phyloP scores from a whole-genome alignment of 2,888 invertebrate genomes.

The Sphaerophoria taeniata region DNA sequence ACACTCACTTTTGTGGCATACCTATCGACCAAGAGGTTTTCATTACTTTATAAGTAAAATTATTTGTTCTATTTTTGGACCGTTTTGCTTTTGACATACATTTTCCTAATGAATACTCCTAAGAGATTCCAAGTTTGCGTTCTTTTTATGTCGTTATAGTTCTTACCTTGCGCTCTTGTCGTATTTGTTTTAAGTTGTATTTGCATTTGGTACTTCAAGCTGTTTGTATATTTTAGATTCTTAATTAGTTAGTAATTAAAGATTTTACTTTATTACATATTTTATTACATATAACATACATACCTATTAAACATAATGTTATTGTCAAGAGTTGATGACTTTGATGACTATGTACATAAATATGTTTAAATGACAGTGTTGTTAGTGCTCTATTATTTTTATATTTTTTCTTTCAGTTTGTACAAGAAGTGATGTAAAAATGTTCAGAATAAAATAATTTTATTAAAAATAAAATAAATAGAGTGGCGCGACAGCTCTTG shows the following conservation, averaged over 20 bases:
- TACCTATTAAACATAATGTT: neutral
- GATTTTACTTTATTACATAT: conserved; percentile 36
- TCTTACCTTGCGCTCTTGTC: neutral
- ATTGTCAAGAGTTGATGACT: conserved; percentile 16
- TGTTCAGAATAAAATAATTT: too few species aligned
- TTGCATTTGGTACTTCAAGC: neutral
- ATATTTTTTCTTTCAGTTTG: too few species aligned
- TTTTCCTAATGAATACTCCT: conserved; percentile 21
- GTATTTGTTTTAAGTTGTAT: neutral
- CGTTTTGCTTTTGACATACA: conserved; percentile 17
- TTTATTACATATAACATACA: too few species aligned
- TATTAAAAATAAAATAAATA: too few species aligned
- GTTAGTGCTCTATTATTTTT: too few species aligned
- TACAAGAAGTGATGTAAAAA: too few species aligned
- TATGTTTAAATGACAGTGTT: too few species aligned
- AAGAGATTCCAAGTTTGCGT: conserved; percentile 1
- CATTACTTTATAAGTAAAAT: neutral
- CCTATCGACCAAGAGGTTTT: conserved; percentile 21
- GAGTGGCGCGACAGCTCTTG: too few species aligned
- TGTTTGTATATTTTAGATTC: conserved; percentile 54
- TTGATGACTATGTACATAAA: neutral
- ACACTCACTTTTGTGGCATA: neutral
- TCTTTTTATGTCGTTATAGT: neutral
- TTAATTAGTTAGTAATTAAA: conserved; percentile 68
- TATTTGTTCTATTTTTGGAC: neutral